Conservation (phyloP, 2,797 vertebrate genomes). For the Pangasius krempfi region DNA sequence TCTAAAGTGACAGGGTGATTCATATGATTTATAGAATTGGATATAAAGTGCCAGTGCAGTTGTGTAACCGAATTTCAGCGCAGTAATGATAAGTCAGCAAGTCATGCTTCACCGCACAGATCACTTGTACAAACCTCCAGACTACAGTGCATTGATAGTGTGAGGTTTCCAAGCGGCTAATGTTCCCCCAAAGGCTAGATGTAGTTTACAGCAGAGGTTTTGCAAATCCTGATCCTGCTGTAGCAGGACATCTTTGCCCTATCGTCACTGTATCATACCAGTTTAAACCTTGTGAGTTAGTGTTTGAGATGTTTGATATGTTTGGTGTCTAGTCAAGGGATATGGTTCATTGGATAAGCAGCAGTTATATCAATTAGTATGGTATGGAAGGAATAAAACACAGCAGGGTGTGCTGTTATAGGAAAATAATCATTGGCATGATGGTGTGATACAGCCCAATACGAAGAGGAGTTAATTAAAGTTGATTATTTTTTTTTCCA, state of each 20-base stretch:
- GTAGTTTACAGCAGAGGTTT: background rate
- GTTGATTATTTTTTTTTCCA: background rate
- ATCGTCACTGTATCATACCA: background rate
- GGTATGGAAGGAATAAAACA: background rate
- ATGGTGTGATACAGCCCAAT: too few relatives aligned
- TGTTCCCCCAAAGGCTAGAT: background rate
- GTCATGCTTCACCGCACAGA: slow-evolving; percentile 15
- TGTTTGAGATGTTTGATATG: background rate
- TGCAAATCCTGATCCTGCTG: background rate
- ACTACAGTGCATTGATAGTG: background rate
- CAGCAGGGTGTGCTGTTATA: background rate
- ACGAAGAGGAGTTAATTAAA: background rate
- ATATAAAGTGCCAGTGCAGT: slow-evolving; percentile 4
- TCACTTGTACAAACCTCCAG: slow-evolving; percentile 25
- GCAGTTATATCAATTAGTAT: background rate
- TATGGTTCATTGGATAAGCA: background rate
- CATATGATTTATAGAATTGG: background rate
- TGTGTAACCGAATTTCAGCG: slow-evolving; percentile 4
- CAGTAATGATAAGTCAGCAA: slow-evolving; percentile 31
- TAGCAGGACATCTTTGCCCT: background rate
- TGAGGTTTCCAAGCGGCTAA: background rate
- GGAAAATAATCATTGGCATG: background rate
- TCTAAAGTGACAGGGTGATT: background rate
- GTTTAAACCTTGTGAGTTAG: background rate
- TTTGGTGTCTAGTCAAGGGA: background rate